These are phyloP conservation scores for Oncorhynchus clarkii DNA, from an alignment of 2,113 vertebrate genomes.

Conservation along the genomic window DNA sequence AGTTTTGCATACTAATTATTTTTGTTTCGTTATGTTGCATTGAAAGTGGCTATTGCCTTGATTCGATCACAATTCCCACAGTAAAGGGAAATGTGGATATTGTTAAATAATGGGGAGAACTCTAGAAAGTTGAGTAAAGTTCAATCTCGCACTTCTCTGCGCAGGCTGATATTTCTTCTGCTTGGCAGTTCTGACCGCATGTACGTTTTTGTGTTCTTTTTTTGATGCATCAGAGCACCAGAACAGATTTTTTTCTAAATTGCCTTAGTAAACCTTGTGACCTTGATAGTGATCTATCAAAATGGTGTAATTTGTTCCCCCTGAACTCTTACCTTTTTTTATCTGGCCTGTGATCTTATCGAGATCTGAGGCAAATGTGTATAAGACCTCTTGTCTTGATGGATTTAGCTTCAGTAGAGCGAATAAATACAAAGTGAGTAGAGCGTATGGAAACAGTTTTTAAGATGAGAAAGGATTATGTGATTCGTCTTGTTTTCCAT, in stretches of 20 bases:
- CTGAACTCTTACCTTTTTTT: background rate
- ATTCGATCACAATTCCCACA: no score
- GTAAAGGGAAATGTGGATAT: no score
- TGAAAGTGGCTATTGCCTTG: no score
- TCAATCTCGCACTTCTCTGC: background rate
- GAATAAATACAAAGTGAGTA: background rate
- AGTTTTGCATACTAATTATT: no score
- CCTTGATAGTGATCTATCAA: background rate
- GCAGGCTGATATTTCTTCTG: background rate
- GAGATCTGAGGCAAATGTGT: background rate
- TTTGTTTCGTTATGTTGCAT: no score
- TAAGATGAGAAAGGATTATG: background rate
- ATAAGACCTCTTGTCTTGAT: background rate
- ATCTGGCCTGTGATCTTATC: background rate
- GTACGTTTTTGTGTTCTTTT: no score
- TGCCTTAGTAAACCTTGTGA: background rate
- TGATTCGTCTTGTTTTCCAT: background rate
- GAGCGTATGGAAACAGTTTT: background rate
- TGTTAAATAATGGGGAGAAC: no score
- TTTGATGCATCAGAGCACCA: no score
- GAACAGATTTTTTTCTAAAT: background rate
- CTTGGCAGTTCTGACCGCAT: no score
- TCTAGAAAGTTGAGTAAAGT: background rate
- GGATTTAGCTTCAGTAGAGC: background rate
- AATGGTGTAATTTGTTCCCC: background rate